Conservation (phyloP, 2,797 vertebrate genomes). For the Threskiornis aethiopicus region DNA sequence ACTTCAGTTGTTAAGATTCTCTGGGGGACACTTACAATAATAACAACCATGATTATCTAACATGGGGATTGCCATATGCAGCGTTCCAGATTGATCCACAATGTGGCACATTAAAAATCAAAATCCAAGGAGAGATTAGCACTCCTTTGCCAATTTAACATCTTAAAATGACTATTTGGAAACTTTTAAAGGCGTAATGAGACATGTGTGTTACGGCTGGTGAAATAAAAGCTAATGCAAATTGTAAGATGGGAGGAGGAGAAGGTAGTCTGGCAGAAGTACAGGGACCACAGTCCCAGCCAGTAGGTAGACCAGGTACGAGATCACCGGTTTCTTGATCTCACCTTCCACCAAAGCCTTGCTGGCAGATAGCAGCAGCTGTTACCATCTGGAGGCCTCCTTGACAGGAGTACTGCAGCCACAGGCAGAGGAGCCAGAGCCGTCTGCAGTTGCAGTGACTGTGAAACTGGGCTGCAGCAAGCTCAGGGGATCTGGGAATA, state of each 20-base stretch:
- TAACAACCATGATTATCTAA: background rate
- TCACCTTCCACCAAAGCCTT: background rate
- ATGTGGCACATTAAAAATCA: background rate
- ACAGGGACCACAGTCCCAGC: background rate
- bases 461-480: background rate
- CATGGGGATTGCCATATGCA: background rate
- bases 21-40: background rate
- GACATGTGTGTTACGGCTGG: background rate
- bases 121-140: background rate
- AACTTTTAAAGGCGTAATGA: background rate
- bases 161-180: background rate
- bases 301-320: fast-evolving
- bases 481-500: background rate
- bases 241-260: background rate
- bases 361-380: background rate
- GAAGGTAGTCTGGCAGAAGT: background rate
- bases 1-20: background rate
- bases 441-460: background rate
- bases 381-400: background rate
- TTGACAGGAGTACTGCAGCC: fast-evolving
- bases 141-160: background rate
- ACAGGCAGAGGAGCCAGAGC: background rate
- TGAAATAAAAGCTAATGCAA: background rate
- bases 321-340: background rate
- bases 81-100: background rate